phyloP scores from a whole-genome alignment of 1,140 invertebrate species.

The Drosophila miranda region DNA sequence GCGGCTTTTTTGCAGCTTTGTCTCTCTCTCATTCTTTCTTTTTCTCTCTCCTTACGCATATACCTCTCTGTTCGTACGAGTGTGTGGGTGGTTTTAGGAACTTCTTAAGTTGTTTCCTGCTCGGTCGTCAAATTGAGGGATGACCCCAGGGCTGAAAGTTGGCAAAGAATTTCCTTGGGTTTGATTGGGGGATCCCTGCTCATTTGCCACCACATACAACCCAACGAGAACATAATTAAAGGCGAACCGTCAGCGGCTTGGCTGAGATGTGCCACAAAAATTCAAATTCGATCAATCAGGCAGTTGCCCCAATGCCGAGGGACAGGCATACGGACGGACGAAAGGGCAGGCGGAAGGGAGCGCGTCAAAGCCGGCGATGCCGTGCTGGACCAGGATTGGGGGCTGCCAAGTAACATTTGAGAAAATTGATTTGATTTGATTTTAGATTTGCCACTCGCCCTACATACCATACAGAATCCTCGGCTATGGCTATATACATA shows the following conservation, averaged over 20 bases:
- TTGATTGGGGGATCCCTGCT: too few relatives aligned
- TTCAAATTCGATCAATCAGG: conserved; percentile 76
- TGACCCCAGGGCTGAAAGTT: neutral
- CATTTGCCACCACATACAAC: too few relatives aligned
- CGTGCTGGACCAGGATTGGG: conserved; percentile 23
- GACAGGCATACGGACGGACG: neutral
- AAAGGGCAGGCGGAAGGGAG: conserved; percentile 18
- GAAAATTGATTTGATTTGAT: conserved; percentile 79
- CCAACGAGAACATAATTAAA: conserved; percentile 50
- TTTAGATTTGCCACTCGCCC: conserved; percentile 74
- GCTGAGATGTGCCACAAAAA: conserved; percentile 74
- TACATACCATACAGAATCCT: conserved; percentile 49
- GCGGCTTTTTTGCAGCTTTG: conserved; percentile 58
- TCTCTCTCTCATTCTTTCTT: neutral
- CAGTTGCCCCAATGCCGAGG: conserved; percentile 9
- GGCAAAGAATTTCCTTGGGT: conserved; percentile 2
- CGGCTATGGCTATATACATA: conserved; percentile 48
- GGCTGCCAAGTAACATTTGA: conserved; percentile 70
- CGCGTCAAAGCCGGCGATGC: conserved; percentile 52
- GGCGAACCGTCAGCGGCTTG: conserved; percentile 42
- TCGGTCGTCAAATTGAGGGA: conserved; percentile 40
- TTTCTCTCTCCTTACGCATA: neutral
- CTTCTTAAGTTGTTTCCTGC: conserved; percentile 43
- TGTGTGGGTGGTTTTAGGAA: conserved; percentile 32
- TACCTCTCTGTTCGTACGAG: conserved; percentile 3